A percentile compares a stretch with the other conserved stretches of the same genome.
Conservation (phyloP, 2,888 invertebrate species). For the Caenorhabditis virilis region DNA sequence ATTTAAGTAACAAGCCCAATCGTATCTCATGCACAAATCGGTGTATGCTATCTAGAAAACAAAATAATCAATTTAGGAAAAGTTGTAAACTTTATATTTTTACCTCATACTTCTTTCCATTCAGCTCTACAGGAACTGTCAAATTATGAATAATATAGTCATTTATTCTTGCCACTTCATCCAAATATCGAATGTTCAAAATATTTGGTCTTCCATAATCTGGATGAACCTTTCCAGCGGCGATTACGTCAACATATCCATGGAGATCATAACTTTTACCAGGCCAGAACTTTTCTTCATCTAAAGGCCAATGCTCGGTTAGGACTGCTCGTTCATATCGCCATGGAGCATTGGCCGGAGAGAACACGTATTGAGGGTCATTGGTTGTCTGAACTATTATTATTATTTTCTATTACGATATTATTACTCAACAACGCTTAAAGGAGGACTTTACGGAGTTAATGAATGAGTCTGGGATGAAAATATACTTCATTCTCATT, state of each 20-base stretch:
- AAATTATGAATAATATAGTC: conserved; percentile 64
- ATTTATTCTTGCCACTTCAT: conserved; percentile 65
- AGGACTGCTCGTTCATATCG: conserved; percentile 61
- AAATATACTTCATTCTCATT: too few relatives aligned
- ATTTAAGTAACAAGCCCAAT: conserved; percentile 66
- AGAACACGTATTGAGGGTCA: conserved; percentile 67
- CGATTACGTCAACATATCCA: conserved; percentile 67
- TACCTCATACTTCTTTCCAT: conserved; percentile 53
- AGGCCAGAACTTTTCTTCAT: conserved; percentile 66
- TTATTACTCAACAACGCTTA: too few relatives aligned
- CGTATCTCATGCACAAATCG: conserved; percentile 78
- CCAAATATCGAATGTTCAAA: conserved; percentile 56
- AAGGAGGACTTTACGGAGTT: too few relatives aligned
- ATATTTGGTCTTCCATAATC: conserved; percentile 64
- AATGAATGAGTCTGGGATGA: too few relatives aligned
- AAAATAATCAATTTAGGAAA: not conserved
- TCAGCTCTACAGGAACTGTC: conserved; percentile 59
- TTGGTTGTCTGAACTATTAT: conserved; percentile 57
- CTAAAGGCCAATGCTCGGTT: conserved; percentile 66
- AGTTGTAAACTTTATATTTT: not conserved
- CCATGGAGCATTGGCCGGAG: conserved; percentile 66
- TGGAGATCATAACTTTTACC: conserved; percentile 63
- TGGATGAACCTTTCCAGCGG: conserved; percentile 52
- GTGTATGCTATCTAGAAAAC: conserved; percentile 77
- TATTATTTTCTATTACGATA: not conserved